These are phyloP conservation scores for Tadarida brasiliensis DNA, from an alignment of 2,797 vertebrate species.

Conservation along the genomic window DNA sequence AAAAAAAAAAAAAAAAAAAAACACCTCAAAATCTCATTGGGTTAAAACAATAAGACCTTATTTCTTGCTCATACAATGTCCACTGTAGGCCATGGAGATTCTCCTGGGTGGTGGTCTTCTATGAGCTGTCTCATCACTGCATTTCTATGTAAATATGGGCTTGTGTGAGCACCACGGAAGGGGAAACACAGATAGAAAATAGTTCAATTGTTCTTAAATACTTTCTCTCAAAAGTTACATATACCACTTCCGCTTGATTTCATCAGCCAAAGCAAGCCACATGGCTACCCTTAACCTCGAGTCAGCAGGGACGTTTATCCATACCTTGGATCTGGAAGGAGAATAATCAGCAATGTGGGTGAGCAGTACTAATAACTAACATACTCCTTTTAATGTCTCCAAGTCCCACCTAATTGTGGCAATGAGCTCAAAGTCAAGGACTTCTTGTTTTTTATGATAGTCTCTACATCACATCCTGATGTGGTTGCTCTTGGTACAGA, in stretches of 20 bases:
- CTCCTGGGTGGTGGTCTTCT: background rate
- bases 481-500: background rate
- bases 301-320: background rate
- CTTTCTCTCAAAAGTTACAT: background rate
- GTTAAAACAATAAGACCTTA: background rate
- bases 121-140: background rate
- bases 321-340: background rate
- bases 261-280: background rate
- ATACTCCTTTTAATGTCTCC: background rate
- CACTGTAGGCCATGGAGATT: background rate
- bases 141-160: background rate
- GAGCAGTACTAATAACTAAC: background rate
- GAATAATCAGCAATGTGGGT: background rate
- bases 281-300: background rate
- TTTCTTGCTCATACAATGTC: background rate
- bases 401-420: background rate
- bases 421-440: background rate
- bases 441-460: background rate
- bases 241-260: background rate
- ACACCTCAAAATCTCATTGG: background rate
- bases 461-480: background rate
- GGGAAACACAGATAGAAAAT: background rate
- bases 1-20: background rate
- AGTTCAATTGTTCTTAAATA: background rate
- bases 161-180: background rate